A percentile compares a stretch with the other conserved stretches of the same genome.
Evolutionary conservation across 2,888 invertebrate genomes (phyloP).

Genomic region (Callosobruchus maculatus): DNA sequence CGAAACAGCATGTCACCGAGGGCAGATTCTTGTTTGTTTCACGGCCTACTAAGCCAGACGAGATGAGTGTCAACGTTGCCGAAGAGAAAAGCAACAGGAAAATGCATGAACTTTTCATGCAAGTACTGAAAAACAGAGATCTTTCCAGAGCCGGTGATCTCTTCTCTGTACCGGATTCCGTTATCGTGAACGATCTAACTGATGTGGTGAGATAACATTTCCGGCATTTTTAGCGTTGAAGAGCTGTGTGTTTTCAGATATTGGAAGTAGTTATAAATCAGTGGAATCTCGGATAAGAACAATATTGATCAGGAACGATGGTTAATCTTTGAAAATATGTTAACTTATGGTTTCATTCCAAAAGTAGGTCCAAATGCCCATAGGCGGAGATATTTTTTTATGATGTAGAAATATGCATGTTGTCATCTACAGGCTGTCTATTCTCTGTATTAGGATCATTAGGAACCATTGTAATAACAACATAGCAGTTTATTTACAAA

Average conservation of each 20-base stretch:
- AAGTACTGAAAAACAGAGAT: constrained; percentile 86
- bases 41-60: neutral
- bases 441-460: too few species aligned
- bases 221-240: neutral
- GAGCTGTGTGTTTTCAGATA: neutral
- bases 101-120: constrained; percentile 89
- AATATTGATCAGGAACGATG: neutral
- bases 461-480: too few species aligned
- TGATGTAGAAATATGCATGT: neutral
- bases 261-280: neutral
- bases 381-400: neutral
- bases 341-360: neutral
- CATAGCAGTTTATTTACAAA: too few species aligned
- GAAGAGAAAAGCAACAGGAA: constrained; percentile 43
- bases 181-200: constrained; percentile 79
- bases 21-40: constrained; percentile 1
- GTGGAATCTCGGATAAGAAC: neutral
- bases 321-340: neutral
- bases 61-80: constrained; percentile 27
- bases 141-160: constrained; percentile 88
- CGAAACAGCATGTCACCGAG: neutral
- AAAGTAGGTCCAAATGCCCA: neutral
- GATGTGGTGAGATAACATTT: constrained; percentile 67
- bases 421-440: too few species aligned
- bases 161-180: constrained; percentile 81